Base-by-base conservation (phyloP, 2,888 invertebrate species). In the Acrobasis suavella region DNA sequence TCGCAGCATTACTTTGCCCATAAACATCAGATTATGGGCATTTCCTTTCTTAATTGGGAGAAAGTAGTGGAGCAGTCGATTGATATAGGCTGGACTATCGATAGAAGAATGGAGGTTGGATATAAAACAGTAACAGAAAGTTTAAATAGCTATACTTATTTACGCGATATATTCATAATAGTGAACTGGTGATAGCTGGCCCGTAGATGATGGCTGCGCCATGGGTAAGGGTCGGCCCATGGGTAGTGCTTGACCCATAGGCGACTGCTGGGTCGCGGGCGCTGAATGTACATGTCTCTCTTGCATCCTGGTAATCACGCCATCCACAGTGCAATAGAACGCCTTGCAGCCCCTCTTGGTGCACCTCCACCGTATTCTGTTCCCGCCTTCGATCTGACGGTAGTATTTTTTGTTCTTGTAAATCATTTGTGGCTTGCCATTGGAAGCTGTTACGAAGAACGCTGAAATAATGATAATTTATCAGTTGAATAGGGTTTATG, bases 291-390 rank as follows among this genome's bases (percentile, higher is more conserved):
- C 58, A 16, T 59, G 59, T 0, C 1, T 37, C 37, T 59, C 59
- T 8, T 59, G 59, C 16, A 50, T 50, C 37, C 50, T 50, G 1
- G 16, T 16, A 16, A 59, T 16, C 7, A 49, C 49, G 1, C 38
- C 50, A 1, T 61, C 49, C 0, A 63, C 14, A 1, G 62, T 64
- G 56, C 60, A 62, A 9, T 61, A 61, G 22, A 38, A 37, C 0
- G 63, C 66, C 14, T 64, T 66, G 32, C 60, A 60, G 1, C 38
- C 22, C 14, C 38, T 64, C 42, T 59, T 64, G 50, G 64, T 64
- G 64, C 81, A 82, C 14, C 82, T 70, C 81, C 81, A 81, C 55
- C 82, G 68, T 0, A 76, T 65, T 39, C 74, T 76, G n/a, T 67
- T 66, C 10, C 61, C 62, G 9, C 71, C 72, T 39, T 76, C 77